phyloP scores from a whole-genome alignment of 2,797 vertebrate species.

The Austrolebias charrua region DNA sequence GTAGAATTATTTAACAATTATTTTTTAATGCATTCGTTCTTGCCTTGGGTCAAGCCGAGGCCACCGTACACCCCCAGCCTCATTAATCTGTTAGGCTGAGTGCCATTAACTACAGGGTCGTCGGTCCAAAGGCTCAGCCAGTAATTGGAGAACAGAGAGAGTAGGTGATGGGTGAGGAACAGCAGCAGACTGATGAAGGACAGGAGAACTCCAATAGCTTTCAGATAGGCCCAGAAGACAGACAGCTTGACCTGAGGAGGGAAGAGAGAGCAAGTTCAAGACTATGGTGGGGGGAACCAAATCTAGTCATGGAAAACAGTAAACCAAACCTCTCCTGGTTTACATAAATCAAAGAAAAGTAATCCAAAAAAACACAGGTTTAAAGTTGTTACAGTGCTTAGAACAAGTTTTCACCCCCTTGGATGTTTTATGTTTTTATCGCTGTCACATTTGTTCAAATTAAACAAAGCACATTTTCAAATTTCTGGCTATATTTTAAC shows the following conservation, averaged over 20 bases:
- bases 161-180: constrained; percentile 85
- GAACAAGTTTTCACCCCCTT: no score
- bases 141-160: constrained; percentile 90
- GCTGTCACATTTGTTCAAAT: no score
- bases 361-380: no score
- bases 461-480: no score
- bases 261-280: background rate
- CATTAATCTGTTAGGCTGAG: constrained; percentile 82
- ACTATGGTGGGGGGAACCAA: background rate
- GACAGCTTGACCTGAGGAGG: constrained; percentile 84
- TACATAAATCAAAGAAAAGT: no score
- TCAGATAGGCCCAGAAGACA: constrained; percentile 95
- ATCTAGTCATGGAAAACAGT: background rate
- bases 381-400: no score
- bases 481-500: no score
- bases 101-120: constrained; percentile 90
- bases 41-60: constrained; percentile 90
- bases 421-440: no score
- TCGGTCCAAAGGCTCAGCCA: constrained; percentile 98
- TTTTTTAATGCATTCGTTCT: constrained; percentile 8
- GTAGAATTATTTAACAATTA: background rate
- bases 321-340: no score
- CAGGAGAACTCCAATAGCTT: constrained; percentile 86
- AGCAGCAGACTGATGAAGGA: constrained; percentile 86
- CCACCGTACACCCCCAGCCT: constrained; percentile 89